phyloP scores from a whole-genome alignment of 2,797 vertebrate genomes.

The Apogon hyalosoma region DNA sequence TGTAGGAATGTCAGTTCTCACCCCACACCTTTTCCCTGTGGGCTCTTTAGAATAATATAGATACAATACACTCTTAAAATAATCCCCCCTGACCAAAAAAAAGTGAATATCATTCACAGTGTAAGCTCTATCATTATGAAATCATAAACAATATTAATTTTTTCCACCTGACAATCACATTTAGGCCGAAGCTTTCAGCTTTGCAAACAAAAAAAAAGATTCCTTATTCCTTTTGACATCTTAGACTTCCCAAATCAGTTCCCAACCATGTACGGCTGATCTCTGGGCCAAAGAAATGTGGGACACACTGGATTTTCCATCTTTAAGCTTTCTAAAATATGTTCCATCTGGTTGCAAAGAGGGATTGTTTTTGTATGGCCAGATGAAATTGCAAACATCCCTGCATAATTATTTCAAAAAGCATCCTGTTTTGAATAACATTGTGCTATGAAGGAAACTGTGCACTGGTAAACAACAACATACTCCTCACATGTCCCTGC shows the following conservation, averaged over 20 bases:
- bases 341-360: constrained; percentile 74
- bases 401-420: constrained; percentile 76
- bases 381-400: constrained; percentile 82
- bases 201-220: constrained; percentile 6
- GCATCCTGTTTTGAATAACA: constrained; percentile 82
- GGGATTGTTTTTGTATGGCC: constrained; percentile 71
- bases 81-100: constrained; percentile 9
- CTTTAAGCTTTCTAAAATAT: constrained; percentile 63
- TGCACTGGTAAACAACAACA: constrained; percentile 71
- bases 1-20: constrained; percentile 65
- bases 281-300: constrained; percentile 21
- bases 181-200: constrained; percentile 11
- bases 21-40: constrained; percentile 60
- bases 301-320: constrained; percentile 65
- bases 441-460: constrained; percentile 62
- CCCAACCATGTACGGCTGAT: constrained; percentile 25
- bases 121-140: constrained; percentile 28
- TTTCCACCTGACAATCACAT: constrained; percentile 16
- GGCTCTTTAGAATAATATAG: constrained; percentile 45
- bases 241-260: constrained; percentile 33
- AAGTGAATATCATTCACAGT: constrained; percentile 15
- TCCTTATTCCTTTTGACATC: constrained; percentile 21
- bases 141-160: constrained; percentile 33
- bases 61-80: constrained; percentile 33
- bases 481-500: constrained; percentile 50